A percentile compares a stretch with the other conserved stretches of the same genome.
Evolutionary conservation across 2,113 vertebrate genomes (phyloP).

Genomic region (Ahaetulla prasina): DNA sequence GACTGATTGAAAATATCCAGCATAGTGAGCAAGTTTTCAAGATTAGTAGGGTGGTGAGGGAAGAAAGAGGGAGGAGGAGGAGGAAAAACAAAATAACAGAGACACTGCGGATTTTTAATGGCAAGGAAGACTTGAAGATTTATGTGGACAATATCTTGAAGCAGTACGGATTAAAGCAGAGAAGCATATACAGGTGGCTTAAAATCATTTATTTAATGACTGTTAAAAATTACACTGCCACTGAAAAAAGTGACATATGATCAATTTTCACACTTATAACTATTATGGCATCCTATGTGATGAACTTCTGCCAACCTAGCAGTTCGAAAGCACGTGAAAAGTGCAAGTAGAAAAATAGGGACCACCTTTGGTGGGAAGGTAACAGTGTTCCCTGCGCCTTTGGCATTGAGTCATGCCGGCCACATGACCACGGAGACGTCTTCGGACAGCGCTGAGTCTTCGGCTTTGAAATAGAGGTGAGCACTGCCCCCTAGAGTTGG

Average conservation of each 20-base stretch:
- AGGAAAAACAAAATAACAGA: background rate
- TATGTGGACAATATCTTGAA: background rate
- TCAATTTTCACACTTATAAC: background rate
- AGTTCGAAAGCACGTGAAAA: too few relatives aligned
- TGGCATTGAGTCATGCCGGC: too few relatives aligned
- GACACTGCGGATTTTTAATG: background rate
- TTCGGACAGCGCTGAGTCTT: too few relatives aligned
- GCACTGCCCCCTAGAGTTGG: too few relatives aligned
- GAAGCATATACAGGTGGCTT: background rate
- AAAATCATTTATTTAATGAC: background rate
- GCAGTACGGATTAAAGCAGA: background rate
- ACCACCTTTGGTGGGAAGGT: too few relatives aligned
- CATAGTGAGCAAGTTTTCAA: background rate
- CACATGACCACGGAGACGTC: too few relatives aligned
- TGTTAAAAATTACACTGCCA: background rate
- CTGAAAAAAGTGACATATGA: background rate
- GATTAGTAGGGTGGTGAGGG: background rate
- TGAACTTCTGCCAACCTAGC: too few relatives aligned
- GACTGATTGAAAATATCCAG: background rate
- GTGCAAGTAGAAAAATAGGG: too few relatives aligned
- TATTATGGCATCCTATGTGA: background rate
- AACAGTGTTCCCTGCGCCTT: too few relatives aligned
- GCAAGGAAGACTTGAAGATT: background rate
- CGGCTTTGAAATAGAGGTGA: too few relatives aligned
- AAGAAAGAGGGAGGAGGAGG: background rate